Conservation (phyloP, 2,113 vertebrate genomes). For the Rallus limicola region DNA sequence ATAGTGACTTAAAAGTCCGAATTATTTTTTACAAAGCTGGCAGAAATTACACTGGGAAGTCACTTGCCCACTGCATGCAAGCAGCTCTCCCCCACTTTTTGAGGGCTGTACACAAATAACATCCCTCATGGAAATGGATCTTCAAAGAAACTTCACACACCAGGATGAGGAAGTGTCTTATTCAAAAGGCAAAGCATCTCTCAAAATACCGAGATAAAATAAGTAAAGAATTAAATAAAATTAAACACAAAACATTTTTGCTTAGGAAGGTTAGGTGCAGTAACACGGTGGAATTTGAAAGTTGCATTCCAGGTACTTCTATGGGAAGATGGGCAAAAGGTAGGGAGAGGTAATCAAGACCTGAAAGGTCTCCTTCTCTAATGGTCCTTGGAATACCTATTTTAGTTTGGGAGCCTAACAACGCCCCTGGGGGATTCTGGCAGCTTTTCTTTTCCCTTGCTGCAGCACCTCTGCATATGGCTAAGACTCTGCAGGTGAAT, state of each 20-base stretch:
- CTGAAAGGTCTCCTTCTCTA: constrained; percentile 68
- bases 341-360: not conserved
- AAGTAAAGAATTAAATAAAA: not conserved
- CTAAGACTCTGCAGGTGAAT: constrained; percentile 73
- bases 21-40: not conserved
- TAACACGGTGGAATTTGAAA: not conserved
- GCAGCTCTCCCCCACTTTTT: not conserved
- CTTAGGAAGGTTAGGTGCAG: not conserved
- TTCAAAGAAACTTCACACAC: not conserved
- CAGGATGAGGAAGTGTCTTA: not conserved
- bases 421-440: constrained; percentile 54
- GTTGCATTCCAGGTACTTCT: not conserved
- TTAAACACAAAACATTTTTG: not conserved
- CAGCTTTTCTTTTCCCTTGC: constrained; percentile 39
- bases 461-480: constrained; percentile 34
- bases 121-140: not conserved
- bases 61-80: not conserved
- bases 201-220: not conserved
- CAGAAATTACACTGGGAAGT: not conserved
- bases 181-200: not conserved
- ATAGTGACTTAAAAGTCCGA: not conserved
- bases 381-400: constrained; percentile 57
- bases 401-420: constrained; percentile 59
- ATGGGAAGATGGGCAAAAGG: not conserved
- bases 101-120: not conserved